These are phyloP conservation scores for Stenodera caucasica DNA, from an alignment of 2,888 invertebrate genomes.

Conservation along the genomic window DNA sequence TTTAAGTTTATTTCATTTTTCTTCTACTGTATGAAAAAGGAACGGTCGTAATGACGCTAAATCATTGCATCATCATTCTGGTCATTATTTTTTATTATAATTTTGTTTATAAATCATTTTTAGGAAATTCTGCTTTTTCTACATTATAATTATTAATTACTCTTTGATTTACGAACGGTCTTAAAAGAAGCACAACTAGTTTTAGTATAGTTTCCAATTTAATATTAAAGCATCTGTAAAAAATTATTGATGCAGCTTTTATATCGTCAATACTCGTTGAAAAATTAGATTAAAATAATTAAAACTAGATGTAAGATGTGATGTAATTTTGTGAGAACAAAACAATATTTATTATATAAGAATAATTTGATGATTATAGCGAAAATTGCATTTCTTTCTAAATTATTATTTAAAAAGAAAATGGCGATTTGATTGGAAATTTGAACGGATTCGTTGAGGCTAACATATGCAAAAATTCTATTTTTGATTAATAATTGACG, in stretches of 20 bases:
- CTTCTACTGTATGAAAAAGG: slow-evolving; percentile 4
- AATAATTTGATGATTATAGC: not conserved
- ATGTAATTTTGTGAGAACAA: slow-evolving; percentile 12
- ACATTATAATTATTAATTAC: not conserved
- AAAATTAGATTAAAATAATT: slow-evolving; percentile 4
- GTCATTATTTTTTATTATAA: slow-evolving; percentile 39
- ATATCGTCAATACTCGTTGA: slow-evolving; percentile 28
- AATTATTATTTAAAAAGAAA: not conserved
- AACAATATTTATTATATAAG: not conserved
- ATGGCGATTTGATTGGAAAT: too few relatives aligned
- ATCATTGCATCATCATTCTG: slow-evolving; percentile 34
- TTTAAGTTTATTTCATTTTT: slow-evolving; percentile 25
- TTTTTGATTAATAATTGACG: slow-evolving; percentile 12
- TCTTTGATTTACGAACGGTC: not conserved
- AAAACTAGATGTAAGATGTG: slow-evolving; percentile 14
- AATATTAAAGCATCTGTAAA: slow-evolving; percentile 19
- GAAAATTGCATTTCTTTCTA: not conserved
- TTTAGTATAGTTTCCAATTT: slow-evolving; percentile 13
- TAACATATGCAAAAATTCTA: not conserved
- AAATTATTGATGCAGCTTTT: slow-evolving; percentile 21
- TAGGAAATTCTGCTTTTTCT: slow-evolving; percentile 12
- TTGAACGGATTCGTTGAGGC: not conserved
- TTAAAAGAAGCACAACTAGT: slow-evolving; percentile 23
- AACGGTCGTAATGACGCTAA: slow-evolving; percentile 20
- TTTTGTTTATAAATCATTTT: slow-evolving; percentile 36